A percentile compares a stretch with the other conserved stretches of the same genome.
Conservation (phyloP, 1,140 invertebrate species). For the Proctacanthus coquilletti region DNA sequence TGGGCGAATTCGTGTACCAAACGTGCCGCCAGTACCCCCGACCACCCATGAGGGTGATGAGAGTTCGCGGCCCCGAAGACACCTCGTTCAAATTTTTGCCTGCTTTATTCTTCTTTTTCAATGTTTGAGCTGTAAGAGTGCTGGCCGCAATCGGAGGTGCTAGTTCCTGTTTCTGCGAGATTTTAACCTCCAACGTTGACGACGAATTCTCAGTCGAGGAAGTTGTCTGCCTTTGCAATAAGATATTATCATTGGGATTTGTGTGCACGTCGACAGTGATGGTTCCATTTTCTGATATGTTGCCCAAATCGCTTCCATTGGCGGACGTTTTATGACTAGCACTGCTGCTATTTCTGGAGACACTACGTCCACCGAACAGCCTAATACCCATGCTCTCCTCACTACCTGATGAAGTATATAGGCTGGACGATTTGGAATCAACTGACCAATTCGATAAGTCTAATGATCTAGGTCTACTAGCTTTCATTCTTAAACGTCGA, state of each 20-base stretch:
- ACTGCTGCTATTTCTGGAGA: slow-evolving; percentile 55
- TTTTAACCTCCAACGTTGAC: no score
- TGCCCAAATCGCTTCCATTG: slow-evolving; percentile 33
- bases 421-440: slow-evolving; percentile 64
- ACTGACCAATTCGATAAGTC: slow-evolving; percentile 80
- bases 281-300: slow-evolving; percentile 28
- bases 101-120: slow-evolving; percentile 22
- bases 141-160: slow-evolving; percentile 12
- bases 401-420: slow-evolving; percentile 65
- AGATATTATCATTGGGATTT: no score
- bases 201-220: no score
- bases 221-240: no score
- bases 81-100: slow-evolving; percentile 16
- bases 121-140: slow-evolving; percentile 22
- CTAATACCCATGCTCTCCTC: slow-evolving; percentile 61
- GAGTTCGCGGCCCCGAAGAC: slow-evolving; percentile 47
- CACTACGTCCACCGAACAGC: slow-evolving; percentile 32
- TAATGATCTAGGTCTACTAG: slow-evolving; percentile 58
- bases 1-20: slow-evolving; percentile 36
- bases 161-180: no score
- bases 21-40: slow-evolving; percentile 70
- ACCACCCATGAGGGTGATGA: slow-evolving; percentile 74
- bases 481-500: slow-evolving; percentile 60
- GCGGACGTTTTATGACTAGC: slow-evolving; percentile 41
- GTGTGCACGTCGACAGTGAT: slow-evolving; percentile 21